Evolutionary conservation across 2,888 invertebrate genomes (phyloP).

Genomic region (Clivina fossor): DNA sequence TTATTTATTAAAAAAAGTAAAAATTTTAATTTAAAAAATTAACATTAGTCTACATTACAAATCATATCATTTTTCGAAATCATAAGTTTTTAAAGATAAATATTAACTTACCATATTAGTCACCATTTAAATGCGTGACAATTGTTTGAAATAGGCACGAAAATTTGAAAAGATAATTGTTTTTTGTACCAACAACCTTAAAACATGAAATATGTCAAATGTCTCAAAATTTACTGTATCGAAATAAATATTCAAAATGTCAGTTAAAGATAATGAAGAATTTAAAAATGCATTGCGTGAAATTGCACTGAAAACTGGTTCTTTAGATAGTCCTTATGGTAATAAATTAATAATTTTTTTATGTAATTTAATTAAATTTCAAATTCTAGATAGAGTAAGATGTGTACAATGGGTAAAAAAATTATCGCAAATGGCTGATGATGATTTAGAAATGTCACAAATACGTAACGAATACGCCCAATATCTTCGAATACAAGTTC

Average conservation of each 20-base stretch:
- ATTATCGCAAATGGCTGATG: slow-evolving; percentile 53
- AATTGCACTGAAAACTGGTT: slow-evolving; percentile 49
- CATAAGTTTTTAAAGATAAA: too few species aligned
- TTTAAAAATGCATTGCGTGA: slow-evolving; percentile 51
- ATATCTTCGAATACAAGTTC: slow-evolving; percentile 56
- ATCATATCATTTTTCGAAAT: too few species aligned
- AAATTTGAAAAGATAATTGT: too few species aligned
- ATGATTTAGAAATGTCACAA: slow-evolving; percentile 52
- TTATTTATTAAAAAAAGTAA: too few species aligned
- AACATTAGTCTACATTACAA: too few species aligned
- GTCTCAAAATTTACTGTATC: slow-evolving; percentile 21
- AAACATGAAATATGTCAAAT: too few species aligned
- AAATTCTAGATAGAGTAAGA: slow-evolving; percentile 55
- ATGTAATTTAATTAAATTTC: slow-evolving; percentile 10
- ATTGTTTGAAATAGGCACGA: too few species aligned
- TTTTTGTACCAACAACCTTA: too few species aligned
- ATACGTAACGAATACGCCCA: slow-evolving; percentile 59
- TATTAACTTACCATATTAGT: too few species aligned
- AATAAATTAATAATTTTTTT: slow-evolving; percentile 25
- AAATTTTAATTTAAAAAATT: too few species aligned
- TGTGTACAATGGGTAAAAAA: slow-evolving; percentile 58
- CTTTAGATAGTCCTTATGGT: slow-evolving; percentile 51
- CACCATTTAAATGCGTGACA: too few species aligned
- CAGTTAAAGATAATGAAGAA: slow-evolving; percentile 50
- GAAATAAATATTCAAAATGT: slow-evolving; percentile 43